phyloP scores from a whole-genome alignment of 2,888 invertebrate genomes.

The Folsomia candida region DNA sequence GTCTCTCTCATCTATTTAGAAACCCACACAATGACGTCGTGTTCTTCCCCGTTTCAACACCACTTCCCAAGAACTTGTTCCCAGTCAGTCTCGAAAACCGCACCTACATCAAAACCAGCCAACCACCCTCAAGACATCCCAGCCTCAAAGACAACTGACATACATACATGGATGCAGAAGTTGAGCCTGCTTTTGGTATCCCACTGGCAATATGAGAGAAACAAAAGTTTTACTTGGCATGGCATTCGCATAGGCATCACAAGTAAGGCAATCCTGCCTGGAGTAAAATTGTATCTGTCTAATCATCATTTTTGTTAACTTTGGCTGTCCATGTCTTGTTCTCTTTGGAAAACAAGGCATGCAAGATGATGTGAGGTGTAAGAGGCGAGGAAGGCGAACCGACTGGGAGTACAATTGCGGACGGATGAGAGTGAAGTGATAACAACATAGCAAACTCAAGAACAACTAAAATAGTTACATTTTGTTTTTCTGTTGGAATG shows the following conservation, averaged over 20 bases:
- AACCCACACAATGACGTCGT: neutral
- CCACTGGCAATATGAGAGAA: neutral
- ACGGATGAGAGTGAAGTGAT: neutral
- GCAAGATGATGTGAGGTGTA: neutral
- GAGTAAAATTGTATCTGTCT: neutral
- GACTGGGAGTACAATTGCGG: neutral
- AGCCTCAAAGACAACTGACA: slow-evolving; percentile 13
- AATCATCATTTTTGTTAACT: neutral
- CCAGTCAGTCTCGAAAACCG: neutral
- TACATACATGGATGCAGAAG: neutral
- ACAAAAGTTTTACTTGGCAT: neutral
- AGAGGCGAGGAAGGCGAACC: neutral
- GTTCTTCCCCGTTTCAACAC: too few species aligned
- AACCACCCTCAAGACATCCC: slow-evolving; percentile 6
- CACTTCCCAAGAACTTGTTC: too few species aligned
- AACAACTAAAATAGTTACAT: neutral
- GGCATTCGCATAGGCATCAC: neutral
- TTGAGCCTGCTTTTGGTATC: slow-evolving; percentile 1
- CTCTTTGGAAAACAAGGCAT: neutral
- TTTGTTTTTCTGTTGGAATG: neutral
- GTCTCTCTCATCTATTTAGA: neutral
- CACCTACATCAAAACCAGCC: slow-evolving; percentile 7
- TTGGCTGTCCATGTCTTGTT: neutral
- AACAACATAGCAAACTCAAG: neutral
- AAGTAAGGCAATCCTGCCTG: neutral